These are phyloP conservation scores for Pseudopodoces humilis DNA, from an alignment of 2,113 vertebrate genomes.

Conservation along the genomic window DNA sequence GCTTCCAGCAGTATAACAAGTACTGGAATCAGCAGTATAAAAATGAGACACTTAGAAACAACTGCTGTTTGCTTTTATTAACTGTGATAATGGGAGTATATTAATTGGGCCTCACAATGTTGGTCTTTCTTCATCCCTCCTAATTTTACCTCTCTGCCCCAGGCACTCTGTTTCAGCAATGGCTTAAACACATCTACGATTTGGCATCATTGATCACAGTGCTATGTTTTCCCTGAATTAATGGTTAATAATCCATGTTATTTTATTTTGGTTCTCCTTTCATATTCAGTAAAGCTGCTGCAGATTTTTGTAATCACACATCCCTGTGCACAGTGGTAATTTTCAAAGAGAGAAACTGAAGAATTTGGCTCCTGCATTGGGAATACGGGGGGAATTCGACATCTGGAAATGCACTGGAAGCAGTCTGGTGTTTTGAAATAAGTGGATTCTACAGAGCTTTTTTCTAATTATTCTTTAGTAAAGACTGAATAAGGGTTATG, in stretches of 20 bases:
- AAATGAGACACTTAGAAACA: not conserved
- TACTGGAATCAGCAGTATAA: not conserved
- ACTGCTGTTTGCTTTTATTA: not conserved
- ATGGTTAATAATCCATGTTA: not conserved
- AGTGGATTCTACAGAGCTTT: not conserved
- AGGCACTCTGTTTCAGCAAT: not conserved
- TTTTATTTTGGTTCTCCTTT: constrained; percentile 28
- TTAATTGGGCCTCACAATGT: not conserved
- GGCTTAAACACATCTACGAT: not conserved
- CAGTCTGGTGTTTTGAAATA: constrained; percentile 8
- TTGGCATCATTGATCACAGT: not conserved
- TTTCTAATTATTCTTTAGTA: not conserved
- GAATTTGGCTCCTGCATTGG: constrained; percentile 22
- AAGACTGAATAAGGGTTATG: not conserved
- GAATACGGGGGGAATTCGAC: not conserved
- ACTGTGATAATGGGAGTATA: not conserved
- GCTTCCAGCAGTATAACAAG: not conserved
- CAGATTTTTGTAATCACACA: constrained; percentile 4
- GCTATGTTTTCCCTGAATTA: not conserved
- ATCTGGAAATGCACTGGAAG: constrained; percentile 12
- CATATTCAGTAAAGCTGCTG: not conserved
- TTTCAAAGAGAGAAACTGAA: not conserved
- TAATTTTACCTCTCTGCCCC: not conserved
- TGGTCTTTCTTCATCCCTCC: not conserved
- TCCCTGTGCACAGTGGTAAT: not conserved